phyloP scores from a whole-genome alignment of 1,140 invertebrate genomes.

The Dendroctonus ponderosae region DNA sequence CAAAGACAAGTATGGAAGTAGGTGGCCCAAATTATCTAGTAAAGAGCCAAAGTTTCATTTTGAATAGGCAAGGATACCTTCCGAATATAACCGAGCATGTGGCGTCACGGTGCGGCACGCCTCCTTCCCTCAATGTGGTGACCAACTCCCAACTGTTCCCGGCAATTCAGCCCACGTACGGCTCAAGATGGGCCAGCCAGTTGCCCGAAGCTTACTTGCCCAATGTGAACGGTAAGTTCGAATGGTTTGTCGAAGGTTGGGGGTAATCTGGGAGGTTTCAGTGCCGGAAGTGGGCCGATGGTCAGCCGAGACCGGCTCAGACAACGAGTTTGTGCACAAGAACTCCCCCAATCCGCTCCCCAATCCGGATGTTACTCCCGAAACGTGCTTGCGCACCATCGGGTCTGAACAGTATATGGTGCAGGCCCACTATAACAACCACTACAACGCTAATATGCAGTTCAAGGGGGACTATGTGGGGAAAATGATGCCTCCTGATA shows the following conservation, averaged over 20 bases:
- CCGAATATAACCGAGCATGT: conserved; percentile 75
- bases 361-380: conserved; percentile 67
- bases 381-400: conserved; percentile 57
- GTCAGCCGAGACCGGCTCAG: conserved; percentile 75
- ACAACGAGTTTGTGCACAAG: conserved; percentile 68
- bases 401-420: conserved; percentile 53
- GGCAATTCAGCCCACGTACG: conserved; percentile 68
- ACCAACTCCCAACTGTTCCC: conserved; percentile 69
- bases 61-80: conserved; percentile 62
- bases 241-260: background rate
- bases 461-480: conserved; percentile 50
- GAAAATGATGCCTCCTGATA: conserved; percentile 59
- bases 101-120: conserved; percentile 54
- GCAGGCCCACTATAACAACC: conserved; percentile 54
- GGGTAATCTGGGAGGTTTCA: conserved; percentile 34
- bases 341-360: conserved; percentile 71
- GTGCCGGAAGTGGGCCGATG: conserved; percentile 67
- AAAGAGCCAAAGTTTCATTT: too few relatives aligned
- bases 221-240: conserved; percentile 50
- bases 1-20: too few relatives aligned
- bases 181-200: conserved; percentile 67
- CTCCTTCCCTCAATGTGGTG: conserved; percentile 66
- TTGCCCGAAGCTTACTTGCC: conserved; percentile 63
- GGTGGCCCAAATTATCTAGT: too few relatives aligned
- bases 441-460: conserved; percentile 54